phyloP scores from a whole-genome alignment of 30 jellyfish, hydroid and myxozoan species.

The Aurelia aurita region DNA sequence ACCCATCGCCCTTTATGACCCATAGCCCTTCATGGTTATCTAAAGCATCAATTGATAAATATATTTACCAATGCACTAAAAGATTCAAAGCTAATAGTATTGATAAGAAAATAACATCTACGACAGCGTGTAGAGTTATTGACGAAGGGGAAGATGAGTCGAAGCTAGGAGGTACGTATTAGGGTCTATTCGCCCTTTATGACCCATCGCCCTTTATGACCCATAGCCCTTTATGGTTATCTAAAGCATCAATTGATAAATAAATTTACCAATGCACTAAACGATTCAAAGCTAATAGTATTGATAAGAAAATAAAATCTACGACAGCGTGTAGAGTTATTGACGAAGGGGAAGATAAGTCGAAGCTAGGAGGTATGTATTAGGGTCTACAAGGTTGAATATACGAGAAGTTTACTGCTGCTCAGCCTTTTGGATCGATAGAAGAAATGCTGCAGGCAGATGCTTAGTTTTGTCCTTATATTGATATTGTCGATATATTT shows the following conservation, averaged over 20 bases:
- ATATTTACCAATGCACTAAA: conserved; percentile 45
- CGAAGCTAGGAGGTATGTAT: conserved; percentile 41
- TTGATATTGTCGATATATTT: too few relatives aligned
- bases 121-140: conserved; percentile 12
- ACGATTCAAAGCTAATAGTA: conserved; percentile 41
- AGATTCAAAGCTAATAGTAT: conserved; percentile 44
- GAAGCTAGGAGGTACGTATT: conserved; percentile 29
- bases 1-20: too few relatives aligned
- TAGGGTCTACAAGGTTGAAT: too few relatives aligned
- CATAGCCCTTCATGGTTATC: too few relatives aligned
- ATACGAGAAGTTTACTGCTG: too few relatives aligned
- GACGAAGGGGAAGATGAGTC: conserved; percentile 73
- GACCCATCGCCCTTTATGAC: too few relatives aligned
- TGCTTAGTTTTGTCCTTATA: too few relatives aligned
- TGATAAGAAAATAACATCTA: conserved; percentile 1
- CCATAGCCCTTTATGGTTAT: too few relatives aligned
- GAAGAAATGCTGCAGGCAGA: too few relatives aligned
- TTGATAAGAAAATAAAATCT: conserved; percentile 2
- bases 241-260: conserved; percentile 11
- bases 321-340: conserved; percentile 15
- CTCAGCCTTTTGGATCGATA: too few relatives aligned
- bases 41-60: conserved; percentile 17
- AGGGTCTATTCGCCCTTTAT: too few relatives aligned
- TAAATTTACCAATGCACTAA: conserved; percentile 52
- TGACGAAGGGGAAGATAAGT: conserved; percentile 66